Conservation (phyloP, 2,797 vertebrate species). For the Sphaeramia orbicularis region DNA sequence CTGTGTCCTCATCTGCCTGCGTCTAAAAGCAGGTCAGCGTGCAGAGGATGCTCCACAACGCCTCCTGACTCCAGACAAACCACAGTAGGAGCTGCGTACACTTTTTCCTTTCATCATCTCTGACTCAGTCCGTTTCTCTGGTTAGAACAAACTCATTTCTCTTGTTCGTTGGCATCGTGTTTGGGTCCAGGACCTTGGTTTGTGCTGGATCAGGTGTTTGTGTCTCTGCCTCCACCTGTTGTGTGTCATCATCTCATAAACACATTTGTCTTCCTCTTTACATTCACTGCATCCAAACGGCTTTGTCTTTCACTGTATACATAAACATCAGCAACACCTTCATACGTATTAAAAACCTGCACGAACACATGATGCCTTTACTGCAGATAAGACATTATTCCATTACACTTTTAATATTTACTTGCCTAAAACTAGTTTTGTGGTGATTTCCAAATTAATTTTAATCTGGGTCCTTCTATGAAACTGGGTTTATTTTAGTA, state of each 20-base stretch:
- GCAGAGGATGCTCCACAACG: constrained; percentile 27
- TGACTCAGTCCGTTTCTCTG: not conserved
- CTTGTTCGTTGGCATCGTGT: constrained; percentile 13
- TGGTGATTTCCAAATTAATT: too few species aligned
- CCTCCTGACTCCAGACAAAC: constrained; percentile 13
- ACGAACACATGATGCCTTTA: too few species aligned
- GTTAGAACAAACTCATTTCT: constrained; percentile 23
- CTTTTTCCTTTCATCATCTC: constrained; percentile 12
- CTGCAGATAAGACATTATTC: too few species aligned
- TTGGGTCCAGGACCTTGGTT: constrained; percentile 9
- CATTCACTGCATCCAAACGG: not conserved
- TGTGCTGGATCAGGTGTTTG: constrained; percentile 1
- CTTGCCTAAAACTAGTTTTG: too few species aligned
- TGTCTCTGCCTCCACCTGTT: constrained; percentile 2
- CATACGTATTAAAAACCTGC: too few species aligned
- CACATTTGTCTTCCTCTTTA: not conserved
- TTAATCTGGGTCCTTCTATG: too few species aligned
- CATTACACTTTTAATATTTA: too few species aligned
- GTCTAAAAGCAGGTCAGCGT: constrained; percentile 64
- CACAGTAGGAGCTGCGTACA: not conserved
- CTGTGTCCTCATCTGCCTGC: constrained; percentile 44
- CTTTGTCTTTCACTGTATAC: not conserved
- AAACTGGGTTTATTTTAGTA: too few species aligned
- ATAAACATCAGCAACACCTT: not conserved
- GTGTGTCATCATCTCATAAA: constrained; percentile 1